Percentiles rank a stretch among this genome's conserved stretches.
These are phyloP conservation scores for Sinelater perroti DNA, from an alignment of 2,888 invertebrate species.

Conservation along the genomic window DNA sequence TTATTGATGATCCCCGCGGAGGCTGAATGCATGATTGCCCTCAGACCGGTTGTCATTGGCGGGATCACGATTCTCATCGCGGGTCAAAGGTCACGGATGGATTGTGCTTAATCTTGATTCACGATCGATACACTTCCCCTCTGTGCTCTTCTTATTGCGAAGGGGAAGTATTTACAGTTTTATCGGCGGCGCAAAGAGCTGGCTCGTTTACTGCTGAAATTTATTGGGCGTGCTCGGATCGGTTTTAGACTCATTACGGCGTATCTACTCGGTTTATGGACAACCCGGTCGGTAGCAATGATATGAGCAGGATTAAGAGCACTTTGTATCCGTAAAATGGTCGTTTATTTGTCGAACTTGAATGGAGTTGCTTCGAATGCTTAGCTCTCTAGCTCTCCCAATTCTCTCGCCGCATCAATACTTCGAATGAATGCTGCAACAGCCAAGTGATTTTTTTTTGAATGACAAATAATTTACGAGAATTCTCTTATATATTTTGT, in stretches of 20 bases:
- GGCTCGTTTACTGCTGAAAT: slow-evolving; percentile 7
- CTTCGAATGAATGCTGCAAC: too few relatives aligned
- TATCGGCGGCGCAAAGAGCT: neutral
- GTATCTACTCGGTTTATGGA: neutral
- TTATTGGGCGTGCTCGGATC: neutral
- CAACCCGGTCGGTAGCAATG: too few relatives aligned
- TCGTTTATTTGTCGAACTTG: too few relatives aligned
- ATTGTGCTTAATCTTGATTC: slow-evolving; percentile 32
- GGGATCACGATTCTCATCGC: slow-evolving; percentile 33
- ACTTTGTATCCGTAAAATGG: too few relatives aligned
- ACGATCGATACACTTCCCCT: slow-evolving; percentile 29
- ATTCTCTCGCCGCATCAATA: too few relatives aligned
- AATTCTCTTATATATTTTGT: too few relatives aligned
- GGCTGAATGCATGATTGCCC: slow-evolving; percentile 37
- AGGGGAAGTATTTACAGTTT: slow-evolving; percentile 21
- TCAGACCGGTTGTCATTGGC: slow-evolving; percentile 36
- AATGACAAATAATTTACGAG: too few relatives aligned
- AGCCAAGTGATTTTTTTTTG: too few relatives aligned
- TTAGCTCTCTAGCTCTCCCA: too few relatives aligned
- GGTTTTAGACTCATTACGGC: slow-evolving; percentile 4
- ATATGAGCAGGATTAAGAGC: too few relatives aligned
- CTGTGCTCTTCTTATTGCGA: slow-evolving; percentile 23
- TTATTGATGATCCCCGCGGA: slow-evolving; percentile 35
- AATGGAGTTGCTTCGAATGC: too few relatives aligned
- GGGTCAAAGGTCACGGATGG: slow-evolving; percentile 33